phyloP scores from a whole-genome alignment of 2,113 vertebrate species.

The Saccopteryx bilineata region DNA sequence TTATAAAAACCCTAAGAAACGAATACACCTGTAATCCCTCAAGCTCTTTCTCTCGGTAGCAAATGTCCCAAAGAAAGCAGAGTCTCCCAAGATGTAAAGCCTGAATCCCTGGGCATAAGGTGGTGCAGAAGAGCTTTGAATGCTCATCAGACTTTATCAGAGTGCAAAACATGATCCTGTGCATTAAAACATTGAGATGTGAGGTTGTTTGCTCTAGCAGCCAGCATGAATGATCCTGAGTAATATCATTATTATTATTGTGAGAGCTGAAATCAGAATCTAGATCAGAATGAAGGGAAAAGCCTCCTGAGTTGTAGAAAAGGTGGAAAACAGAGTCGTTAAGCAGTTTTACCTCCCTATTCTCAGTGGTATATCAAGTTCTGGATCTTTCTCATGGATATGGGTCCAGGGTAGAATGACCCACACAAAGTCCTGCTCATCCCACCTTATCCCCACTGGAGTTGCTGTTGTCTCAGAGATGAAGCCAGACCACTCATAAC shows the following conservation, averaged over 20 bases:
- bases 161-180: background rate
- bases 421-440: background rate
- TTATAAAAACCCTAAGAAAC: background rate
- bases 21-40: background rate
- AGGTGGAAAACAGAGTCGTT: accelerated
- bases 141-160: background rate
- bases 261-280: background rate
- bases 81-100: no score
- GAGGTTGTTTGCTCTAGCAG: background rate
- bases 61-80: background rate
- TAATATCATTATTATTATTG: background rate
- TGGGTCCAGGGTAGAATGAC: background rate
- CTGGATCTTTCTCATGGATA: background rate
- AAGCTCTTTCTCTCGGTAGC: background rate
- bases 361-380: background rate
- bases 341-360: background rate
- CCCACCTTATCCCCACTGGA: background rate
- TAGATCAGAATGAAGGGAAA: background rate
- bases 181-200: background rate
- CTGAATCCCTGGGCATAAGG: background rate
- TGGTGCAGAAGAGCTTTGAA: accelerated
- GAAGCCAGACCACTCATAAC: background rate
- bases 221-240: background rate
- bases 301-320: background rate
- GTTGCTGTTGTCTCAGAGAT: background rate